Conservation (phyloP, 2,113 vertebrate species). For the Rhegmatorhina hoffmannsi region DNA sequence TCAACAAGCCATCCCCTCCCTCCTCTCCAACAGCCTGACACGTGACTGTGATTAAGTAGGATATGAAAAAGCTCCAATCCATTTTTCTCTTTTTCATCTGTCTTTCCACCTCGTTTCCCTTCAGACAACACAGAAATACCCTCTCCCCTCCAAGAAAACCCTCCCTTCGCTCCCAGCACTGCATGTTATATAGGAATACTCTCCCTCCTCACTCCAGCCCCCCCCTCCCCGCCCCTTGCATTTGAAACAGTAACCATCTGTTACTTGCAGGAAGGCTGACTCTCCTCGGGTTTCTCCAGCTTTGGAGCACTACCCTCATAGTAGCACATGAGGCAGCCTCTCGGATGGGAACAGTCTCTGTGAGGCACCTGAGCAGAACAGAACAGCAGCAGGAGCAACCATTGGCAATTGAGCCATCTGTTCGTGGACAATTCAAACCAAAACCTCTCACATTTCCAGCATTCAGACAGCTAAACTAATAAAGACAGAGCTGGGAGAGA, state of each 20-base stretch:
- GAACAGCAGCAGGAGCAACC: background rate
- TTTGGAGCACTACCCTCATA: background rate
- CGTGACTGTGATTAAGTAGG: constrained; percentile 81
- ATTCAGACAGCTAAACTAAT: background rate
- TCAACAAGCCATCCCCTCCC: constrained; percentile 65
- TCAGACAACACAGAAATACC: background rate
- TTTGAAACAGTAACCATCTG: constrained; percentile 80
- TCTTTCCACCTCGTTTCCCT: constrained; percentile 12
- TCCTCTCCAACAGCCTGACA: constrained; percentile 72
- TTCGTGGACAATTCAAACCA: background rate
- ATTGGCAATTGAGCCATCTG: background rate
- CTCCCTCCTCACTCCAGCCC: too few species aligned
- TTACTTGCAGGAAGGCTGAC: constrained; percentile 60
- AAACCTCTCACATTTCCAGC: background rate
- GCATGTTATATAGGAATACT: constrained; percentile 58
- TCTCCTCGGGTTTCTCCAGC: constrained; percentile 66
- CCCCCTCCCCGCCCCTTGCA: too few species aligned
- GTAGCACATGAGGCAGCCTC: background rate
- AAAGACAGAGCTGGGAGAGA: background rate
- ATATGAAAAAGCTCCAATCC: constrained; percentile 63
- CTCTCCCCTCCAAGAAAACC: background rate
- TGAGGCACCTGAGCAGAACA: constrained; percentile 4
- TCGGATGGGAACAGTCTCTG: background rate
- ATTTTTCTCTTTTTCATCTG: constrained; percentile 64
- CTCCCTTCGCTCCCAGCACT: background rate